phyloP scores from a whole-genome alignment of 2,113 vertebrate species.

The Nothoprocta perdicaria region DNA sequence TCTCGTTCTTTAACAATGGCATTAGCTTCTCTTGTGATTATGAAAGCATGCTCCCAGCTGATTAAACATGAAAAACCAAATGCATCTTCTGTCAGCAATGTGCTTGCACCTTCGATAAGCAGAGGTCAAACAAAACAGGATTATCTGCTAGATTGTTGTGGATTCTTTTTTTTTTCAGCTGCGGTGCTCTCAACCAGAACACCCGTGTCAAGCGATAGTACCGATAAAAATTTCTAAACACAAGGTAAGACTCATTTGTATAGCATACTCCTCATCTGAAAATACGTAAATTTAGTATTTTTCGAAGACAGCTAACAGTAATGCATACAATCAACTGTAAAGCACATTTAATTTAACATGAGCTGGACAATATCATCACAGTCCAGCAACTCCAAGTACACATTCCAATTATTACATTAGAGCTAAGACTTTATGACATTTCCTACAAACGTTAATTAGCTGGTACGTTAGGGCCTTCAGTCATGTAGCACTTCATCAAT shows the following conservation, averaged over 20 bases:
- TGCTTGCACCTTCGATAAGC: background rate
- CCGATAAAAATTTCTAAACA: background rate
- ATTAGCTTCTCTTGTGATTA: background rate
- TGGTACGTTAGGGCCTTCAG: slow-evolving; percentile 49
- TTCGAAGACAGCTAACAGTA: background rate
- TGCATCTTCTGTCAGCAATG: background rate
- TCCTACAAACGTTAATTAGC: slow-evolving; percentile 67
- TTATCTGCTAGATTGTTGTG: background rate
- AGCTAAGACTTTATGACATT: slow-evolving; percentile 59
- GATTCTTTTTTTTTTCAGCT: background rate
- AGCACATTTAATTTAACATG: background rate
- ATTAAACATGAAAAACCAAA: background rate
- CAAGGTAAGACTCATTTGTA: background rate
- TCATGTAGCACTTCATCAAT: slow-evolving; percentile 69
- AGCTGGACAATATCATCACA: slow-evolving; percentile 6
- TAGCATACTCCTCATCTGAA: background rate
- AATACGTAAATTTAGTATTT: background rate
- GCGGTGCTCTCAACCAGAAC: background rate
- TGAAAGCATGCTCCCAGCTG: background rate
- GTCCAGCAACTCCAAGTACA: background rate
- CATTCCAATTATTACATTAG: slow-evolving; percentile 49
- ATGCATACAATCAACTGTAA: background rate
- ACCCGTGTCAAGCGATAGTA: background rate
- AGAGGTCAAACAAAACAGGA: background rate
- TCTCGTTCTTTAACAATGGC: background rate